These are phyloP conservation scores for Entelurus aequoreus DNA, from an alignment of 2,113 vertebrate genomes.

Conservation along the genomic window DNA sequence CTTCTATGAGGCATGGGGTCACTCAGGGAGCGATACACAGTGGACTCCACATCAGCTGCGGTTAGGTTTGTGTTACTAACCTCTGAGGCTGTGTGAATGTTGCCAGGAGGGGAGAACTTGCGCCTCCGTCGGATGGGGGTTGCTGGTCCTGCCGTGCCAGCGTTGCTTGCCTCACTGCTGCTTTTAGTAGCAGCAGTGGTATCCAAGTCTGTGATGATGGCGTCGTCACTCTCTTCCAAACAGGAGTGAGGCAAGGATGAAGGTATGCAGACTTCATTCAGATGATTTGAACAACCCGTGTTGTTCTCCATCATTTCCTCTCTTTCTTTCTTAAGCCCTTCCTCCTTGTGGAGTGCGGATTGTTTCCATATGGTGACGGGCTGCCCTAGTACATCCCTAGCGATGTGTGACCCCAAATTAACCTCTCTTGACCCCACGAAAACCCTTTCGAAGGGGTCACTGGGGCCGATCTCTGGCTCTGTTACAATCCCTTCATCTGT, in stretches of 20 bases:
- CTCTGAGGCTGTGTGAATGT: slow-evolving; percentile 75
- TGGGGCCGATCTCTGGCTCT: slow-evolving; percentile 75
- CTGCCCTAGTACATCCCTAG: slow-evolving; percentile 67
- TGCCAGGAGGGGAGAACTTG: slow-evolving; percentile 80
- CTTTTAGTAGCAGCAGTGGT: slow-evolving; percentile 7
- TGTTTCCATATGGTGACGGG: slow-evolving; percentile 75
- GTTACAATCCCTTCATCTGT: slow-evolving; percentile 96
- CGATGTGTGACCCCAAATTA: slow-evolving; percentile 48
- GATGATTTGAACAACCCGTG: slow-evolving; percentile 27
- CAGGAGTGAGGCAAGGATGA: slow-evolving; percentile 16
- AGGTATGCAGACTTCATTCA: slow-evolving; percentile 29
- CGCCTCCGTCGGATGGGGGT: slow-evolving; percentile 85
- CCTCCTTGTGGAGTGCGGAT: slow-evolving; percentile 57
- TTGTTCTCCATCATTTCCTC: slow-evolving; percentile 38
- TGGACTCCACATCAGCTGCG: slow-evolving; percentile 65
- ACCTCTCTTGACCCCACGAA: slow-evolving; percentile 54
- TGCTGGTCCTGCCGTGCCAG: slow-evolving; percentile 48
- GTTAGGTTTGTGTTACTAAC: slow-evolving; percentile 67
- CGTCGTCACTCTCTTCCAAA: slow-evolving; percentile 58
- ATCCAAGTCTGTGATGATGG: slow-evolving; percentile 29
- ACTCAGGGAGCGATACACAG: slow-evolving; percentile 86
- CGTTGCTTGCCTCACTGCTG: slow-evolving; percentile 37
- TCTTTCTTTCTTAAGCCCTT: slow-evolving; percentile 29
- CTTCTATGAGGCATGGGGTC: slow-evolving; percentile 94
- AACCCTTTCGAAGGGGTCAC: slow-evolving; percentile 39